Evolutionary conservation across 2,797 vertebrate genomes (phyloP).

Genomic region (Coregonus ussuriensis): DNA sequence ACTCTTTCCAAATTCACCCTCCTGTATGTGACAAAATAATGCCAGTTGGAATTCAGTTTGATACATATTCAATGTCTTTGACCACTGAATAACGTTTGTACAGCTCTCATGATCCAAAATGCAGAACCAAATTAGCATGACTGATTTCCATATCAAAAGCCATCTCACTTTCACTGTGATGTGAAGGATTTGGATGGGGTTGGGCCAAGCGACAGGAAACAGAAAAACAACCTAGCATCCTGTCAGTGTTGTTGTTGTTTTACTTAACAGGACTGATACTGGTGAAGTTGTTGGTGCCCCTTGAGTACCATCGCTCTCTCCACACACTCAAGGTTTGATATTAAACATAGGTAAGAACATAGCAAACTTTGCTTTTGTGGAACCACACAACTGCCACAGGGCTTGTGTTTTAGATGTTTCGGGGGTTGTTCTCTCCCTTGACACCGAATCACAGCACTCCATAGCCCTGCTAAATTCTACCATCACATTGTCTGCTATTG

Average conservation of each 20-base stretch:
- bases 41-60: slow-evolving; percentile 46
- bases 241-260: slow-evolving; percentile 1
- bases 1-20: no score
- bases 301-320: slow-evolving; percentile 16
- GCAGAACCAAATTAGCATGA: slow-evolving; percentile 52
- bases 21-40: slow-evolving; percentile 38
- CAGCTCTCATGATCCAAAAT: slow-evolving; percentile 47
- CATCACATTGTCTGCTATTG: not conserved
- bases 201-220: slow-evolving; percentile 10
- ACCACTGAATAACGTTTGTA: slow-evolving; percentile 44
- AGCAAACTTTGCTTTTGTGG: not conserved
- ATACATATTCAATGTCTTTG: slow-evolving; percentile 59
- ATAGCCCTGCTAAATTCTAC: not conserved
- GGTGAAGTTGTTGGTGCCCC: slow-evolving; percentile 9
- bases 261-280: slow-evolving; percentile 18
- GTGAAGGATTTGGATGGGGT: slow-evolving; percentile 17
- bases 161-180: slow-evolving; percentile 8
- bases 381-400: slow-evolving; percentile 31
- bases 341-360: not conserved
- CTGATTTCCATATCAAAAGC: slow-evolving; percentile 62
- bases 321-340: slow-evolving; percentile 24
- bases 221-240: not conserved
- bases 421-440: not conserved
- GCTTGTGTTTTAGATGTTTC: slow-evolving; percentile 33
- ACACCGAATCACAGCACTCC: not conserved